These are phyloP conservation scores for Miniopterus natalensis DNA, from an alignment of 2,113 vertebrate genomes.

Conservation along the genomic window DNA sequence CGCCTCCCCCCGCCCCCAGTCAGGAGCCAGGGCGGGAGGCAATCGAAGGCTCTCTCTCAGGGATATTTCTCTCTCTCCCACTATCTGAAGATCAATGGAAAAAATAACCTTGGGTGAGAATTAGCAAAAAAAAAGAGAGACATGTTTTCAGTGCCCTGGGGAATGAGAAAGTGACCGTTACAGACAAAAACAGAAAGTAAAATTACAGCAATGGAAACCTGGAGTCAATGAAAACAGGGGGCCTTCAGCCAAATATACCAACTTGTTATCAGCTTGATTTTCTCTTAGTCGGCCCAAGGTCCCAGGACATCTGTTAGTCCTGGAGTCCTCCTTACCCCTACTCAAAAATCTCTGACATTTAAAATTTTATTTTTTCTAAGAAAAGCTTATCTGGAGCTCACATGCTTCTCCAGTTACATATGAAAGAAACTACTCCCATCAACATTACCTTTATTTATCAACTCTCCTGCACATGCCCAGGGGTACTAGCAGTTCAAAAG, in stretches of 20 bases:
- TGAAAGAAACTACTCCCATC: slow-evolving; percentile 58
- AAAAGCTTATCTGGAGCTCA: slow-evolving; percentile 67
- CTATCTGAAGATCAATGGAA: too few species aligned
- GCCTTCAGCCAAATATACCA: not conserved
- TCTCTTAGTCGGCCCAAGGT: not conserved
- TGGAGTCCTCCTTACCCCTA: not conserved
- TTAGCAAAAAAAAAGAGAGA: not conserved
- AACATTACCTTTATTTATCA: slow-evolving; percentile 73
- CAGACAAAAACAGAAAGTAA: slow-evolving; percentile 6
- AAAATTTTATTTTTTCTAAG: slow-evolving; percentile 57
- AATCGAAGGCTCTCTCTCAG: too few species aligned
- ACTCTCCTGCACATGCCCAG: slow-evolving; percentile 10
- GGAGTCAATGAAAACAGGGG: not conserved
- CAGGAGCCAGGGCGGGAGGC: too few species aligned
- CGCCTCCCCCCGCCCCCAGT: too few species aligned
- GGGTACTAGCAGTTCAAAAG: slow-evolving; percentile 71
- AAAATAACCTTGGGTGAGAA: too few species aligned
- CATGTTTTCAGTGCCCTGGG: not conserved
- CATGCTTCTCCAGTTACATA: slow-evolving; percentile 59
- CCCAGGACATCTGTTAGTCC: not conserved
- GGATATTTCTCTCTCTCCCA: too few species aligned
- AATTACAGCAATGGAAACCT: not conserved
- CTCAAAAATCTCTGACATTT: slow-evolving; percentile 59
- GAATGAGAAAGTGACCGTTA: slow-evolving; percentile 4
- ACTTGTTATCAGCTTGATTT: not conserved